These are phyloP conservation scores for Cryptus armator DNA, from an alignment of 2,888 invertebrate species.

Conservation along the genomic window DNA sequence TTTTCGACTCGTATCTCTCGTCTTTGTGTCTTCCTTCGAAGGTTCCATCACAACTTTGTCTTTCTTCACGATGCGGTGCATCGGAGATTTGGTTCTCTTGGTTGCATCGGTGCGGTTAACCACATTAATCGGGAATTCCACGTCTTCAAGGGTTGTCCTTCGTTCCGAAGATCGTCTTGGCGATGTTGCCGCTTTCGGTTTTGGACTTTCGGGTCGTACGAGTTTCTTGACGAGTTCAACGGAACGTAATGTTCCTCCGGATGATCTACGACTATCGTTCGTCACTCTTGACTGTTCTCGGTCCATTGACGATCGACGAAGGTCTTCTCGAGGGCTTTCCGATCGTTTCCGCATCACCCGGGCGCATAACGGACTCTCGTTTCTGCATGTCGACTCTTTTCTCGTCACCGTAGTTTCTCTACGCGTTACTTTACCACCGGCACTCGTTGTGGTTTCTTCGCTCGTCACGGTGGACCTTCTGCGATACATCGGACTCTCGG, in stretches of 20 bases:
- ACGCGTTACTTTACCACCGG: conserved; percentile 3
- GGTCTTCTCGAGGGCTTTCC: conserved; percentile 36
- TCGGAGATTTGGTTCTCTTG: conserved; percentile 36
- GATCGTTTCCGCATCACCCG: conserved; percentile 13
- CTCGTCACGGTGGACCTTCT: conserved; percentile 28
- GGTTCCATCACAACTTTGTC: conserved; percentile 70
- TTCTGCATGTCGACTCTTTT: neutral
- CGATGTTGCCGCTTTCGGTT: conserved; percentile 30
- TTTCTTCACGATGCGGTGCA: conserved; percentile 73
- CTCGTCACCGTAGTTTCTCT: conserved; percentile 1
- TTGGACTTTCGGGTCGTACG: conserved; percentile 34
- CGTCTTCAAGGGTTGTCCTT: conserved; percentile 58
- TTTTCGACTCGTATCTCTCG: neutral
- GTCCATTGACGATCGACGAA: conserved; percentile 28
- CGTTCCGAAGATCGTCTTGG: conserved; percentile 42
- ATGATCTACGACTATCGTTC: conserved; percentile 28
- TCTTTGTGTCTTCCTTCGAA: conserved; percentile 66
- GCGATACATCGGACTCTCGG: conserved; percentile 37
- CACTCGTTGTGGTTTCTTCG: conserved; percentile 3
- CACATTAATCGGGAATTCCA: conserved; percentile 53
- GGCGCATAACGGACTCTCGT: conserved; percentile 12
- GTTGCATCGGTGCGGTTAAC: conserved; percentile 27
- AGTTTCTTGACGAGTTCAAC: conserved; percentile 61
- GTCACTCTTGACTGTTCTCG: conserved; percentile 2
- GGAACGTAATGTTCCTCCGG: conserved; percentile 57